These are phyloP conservation scores for Xenops minutus DNA, from an alignment of 2,797 vertebrate species.

Conservation along the genomic window DNA sequence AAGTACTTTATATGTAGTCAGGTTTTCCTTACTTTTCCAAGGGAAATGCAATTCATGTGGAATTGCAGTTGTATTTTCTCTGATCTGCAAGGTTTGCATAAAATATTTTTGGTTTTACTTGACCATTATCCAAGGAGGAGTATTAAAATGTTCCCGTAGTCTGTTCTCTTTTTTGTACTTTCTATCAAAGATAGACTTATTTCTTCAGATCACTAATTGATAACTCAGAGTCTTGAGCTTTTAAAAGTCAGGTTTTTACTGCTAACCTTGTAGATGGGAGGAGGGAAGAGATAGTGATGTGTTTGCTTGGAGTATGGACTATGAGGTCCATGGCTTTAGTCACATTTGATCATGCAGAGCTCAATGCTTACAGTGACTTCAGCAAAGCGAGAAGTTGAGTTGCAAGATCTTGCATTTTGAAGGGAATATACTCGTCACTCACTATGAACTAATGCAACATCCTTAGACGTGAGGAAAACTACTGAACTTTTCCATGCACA, in stretches of 20 bases:
- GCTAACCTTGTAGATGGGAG: background rate
- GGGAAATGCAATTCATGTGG: background rate
- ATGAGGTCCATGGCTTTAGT: background rate
- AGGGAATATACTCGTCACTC: background rate
- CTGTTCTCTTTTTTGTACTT: background rate
- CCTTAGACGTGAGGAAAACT: background rate
- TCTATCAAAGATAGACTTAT: background rate
- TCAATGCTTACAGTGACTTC: background rate
- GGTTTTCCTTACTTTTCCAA: background rate
- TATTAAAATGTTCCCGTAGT: background rate
- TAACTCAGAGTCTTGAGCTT: background rate
- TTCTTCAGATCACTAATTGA: background rate
- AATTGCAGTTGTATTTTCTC: background rate
- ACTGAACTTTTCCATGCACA: background rate
- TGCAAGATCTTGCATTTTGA: background rate
- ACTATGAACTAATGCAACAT: background rate
- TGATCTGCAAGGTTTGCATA: background rate
- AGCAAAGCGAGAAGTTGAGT: background rate
- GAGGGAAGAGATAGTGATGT: background rate
- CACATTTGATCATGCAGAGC: background rate
- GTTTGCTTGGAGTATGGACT: background rate
- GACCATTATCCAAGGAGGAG: background rate
- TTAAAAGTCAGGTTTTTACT: background rate
- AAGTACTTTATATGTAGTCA: background rate
- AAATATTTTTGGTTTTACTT: background rate